Conservation (phyloP, 2,113 vertebrate genomes). For the Zootoca vivipara region DNA sequence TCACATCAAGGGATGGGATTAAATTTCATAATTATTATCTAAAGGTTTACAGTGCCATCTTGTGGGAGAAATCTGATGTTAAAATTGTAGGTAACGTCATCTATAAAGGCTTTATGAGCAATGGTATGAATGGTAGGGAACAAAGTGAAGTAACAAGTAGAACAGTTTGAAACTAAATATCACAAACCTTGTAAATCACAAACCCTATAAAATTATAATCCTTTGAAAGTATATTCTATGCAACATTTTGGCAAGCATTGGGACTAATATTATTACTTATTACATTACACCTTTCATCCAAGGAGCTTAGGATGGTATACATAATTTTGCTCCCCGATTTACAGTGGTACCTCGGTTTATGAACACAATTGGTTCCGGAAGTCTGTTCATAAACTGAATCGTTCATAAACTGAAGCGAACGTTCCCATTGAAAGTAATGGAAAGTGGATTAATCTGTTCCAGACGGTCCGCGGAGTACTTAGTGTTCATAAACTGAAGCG, state of each 20-base stretch:
- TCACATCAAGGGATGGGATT: not conserved
- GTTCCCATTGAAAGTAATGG: too few species aligned
- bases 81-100: fast-evolving
- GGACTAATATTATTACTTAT: not conserved
- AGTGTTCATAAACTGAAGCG: too few species aligned
- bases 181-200: not conserved
- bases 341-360: too few species aligned
- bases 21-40: not conserved
- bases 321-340: too few species aligned
- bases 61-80: constrained; percentile 42
- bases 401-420: too few species aligned
- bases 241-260: not conserved
- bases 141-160: not conserved
- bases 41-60: constrained; percentile 62
- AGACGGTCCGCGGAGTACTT: too few species aligned
- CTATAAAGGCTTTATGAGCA: not conserved
- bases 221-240: not conserved
- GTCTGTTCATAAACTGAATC: too few species aligned
- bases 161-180: not conserved
- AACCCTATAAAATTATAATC: not conserved
- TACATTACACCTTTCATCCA: too few species aligned
- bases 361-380: too few species aligned
- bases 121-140: not conserved
- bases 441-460: too few species aligned
- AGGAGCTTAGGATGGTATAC: too few species aligned